Percentiles rank a stretch among this genome's conserved stretches.
These are phyloP conservation scores for Ochotona curzoniae DNA, from an alignment of 2,113 vertebrate species.

Conservation along the genomic window DNA sequence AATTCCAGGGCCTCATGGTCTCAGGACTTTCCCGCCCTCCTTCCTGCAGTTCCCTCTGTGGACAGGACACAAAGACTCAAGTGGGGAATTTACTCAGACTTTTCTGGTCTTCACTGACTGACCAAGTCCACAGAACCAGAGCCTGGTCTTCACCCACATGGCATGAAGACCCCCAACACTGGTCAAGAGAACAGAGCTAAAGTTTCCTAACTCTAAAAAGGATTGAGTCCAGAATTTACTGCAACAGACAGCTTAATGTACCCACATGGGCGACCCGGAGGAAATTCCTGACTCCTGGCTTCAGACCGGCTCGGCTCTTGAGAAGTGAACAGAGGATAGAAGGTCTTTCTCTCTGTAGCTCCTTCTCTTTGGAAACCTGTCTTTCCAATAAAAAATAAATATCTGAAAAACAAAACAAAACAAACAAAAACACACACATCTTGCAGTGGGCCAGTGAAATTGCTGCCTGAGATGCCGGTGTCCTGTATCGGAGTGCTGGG, in stretches of 20 bases:
- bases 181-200: background rate
- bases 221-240: background rate
- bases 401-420: background rate
- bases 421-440: background rate
- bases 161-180: background rate
- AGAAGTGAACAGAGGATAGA: too few species aligned
- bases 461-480: too few species aligned
- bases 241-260: background rate
- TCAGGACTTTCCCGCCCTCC: constrained; percentile 12
- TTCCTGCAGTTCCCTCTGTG: constrained; percentile 53
- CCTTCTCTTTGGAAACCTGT: too few species aligned
- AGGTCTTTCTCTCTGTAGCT: too few species aligned
- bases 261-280: too few species aligned
- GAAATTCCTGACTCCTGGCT: too few species aligned
- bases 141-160: background rate
- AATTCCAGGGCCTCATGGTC: constrained; percentile 24
- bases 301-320: too few species aligned
- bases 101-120: background rate
- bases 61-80: background rate
- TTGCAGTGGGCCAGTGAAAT: too few species aligned
- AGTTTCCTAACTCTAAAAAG: constrained; percentile 14
- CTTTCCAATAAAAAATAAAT: too few species aligned
- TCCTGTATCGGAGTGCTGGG: too few species aligned
- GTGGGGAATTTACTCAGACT: background rate
- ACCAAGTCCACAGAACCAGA: background rate